Conservation (phyloP, 2,888 invertebrate genomes). For the Carcina quercana region DNA sequence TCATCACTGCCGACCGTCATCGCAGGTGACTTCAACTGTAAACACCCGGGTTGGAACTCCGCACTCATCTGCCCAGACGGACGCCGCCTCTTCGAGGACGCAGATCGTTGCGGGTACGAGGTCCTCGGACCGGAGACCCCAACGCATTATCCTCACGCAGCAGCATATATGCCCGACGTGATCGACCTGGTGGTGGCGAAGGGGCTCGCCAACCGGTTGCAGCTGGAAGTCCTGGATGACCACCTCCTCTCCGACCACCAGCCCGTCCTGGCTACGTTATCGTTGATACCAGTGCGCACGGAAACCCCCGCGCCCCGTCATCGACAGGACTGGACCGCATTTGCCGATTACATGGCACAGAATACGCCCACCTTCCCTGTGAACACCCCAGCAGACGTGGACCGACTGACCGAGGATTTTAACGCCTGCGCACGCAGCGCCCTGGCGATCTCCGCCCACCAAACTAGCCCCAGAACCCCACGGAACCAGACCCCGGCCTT, state of each 20-base stretch:
- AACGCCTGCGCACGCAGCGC: background rate
- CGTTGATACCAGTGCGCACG: background rate
- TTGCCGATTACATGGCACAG: background rate
- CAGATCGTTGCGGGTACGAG: slow-evolving; percentile 5
- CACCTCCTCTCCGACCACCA: slow-evolving; percentile 1
- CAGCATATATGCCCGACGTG: background rate
- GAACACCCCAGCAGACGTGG: background rate
- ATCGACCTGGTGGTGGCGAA: slow-evolving; percentile 8
- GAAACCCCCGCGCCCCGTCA: background rate
- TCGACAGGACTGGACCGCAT: slow-evolving; percentile 2
- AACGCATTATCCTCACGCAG: slow-evolving; percentile 5
- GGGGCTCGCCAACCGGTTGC: background rate
- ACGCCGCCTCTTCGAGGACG: slow-evolving; percentile 6
- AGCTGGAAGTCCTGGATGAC: background rate
- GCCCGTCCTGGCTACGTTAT: background rate
- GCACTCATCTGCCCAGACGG: background rate
- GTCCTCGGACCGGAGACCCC: slow-evolving; percentile 11
- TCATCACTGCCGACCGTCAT: background rate
- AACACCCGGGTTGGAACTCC: slow-evolving; percentile 15
- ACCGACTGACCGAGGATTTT: slow-evolving; percentile 1
- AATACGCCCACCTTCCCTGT: background rate
- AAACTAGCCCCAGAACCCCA: background rate
- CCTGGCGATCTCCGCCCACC: background rate
- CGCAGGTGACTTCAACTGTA: slow-evolving; percentile 6
- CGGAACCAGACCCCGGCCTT: background rate